Base-by-base conservation (phyloP, 2,113 vertebrate species). In the Theristicus caerulescens region DNA sequence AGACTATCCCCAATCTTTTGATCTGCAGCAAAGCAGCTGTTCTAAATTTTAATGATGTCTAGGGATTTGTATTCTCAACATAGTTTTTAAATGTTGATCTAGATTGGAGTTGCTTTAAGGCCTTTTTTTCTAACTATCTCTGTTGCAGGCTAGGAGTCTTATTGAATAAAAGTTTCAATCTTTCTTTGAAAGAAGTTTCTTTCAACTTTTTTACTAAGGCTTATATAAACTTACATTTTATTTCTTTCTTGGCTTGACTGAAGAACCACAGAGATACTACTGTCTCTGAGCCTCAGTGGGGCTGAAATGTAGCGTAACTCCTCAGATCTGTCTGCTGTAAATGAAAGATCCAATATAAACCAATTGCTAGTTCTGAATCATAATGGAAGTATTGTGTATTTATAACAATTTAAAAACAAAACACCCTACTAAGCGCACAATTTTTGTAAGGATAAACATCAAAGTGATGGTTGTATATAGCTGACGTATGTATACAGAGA, bases 361-460 rank as follows among this genome's bases (percentile, higher is more conserved):
- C 16, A 47, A 0, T 24, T 47, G 3, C 40, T 83, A 4, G 5
- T 77, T 94, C 24, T 81, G 36, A 65, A 46, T n/a, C 27, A 58
- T 57, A 86, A 34, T 46, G 18, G 26, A 44, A 64, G 19, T 52
- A 21, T 34, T 3, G 1, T 66, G 6, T 40, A 52, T 73, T 95
- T 92, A 19, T 26, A 62, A 74, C 14, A n/a, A 3, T 58, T 73
- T 77, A 32, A 31, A 67, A 59, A 26, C 26, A 49, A 82, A 57
- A 7, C 3, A 7, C 4, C 2, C 1, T 52, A 11, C 34, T 40
- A 69, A 74, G 6, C 52, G 32, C 16, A 74, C 0, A 1, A 2
- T 51, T 76, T 91, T 62, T 80, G 22, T 51, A 32, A 62, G 32
- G 7, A 57, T 34, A 9, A 51, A 14, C 32, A 47, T 47, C 54